These are phyloP conservation scores for Xestia xanthographa DNA, from an alignment of 2,888 invertebrate species.

Conservation along the genomic window DNA sequence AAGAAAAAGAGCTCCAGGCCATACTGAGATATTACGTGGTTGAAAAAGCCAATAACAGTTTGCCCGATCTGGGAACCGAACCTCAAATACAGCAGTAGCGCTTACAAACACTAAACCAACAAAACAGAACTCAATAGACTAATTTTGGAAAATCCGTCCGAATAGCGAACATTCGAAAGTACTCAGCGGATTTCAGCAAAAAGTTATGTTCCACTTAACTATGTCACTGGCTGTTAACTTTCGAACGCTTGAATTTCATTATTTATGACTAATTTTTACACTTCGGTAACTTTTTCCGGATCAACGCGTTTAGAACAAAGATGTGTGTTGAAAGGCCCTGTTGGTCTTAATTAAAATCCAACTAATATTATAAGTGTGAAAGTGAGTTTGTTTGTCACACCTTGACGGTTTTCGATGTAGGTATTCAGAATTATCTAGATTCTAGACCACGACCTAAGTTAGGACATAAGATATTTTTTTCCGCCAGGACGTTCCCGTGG, in stretches of 20 bases:
- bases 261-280: constrained; percentile 34
- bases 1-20: not conserved
- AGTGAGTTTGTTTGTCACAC: not conserved
- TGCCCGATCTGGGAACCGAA: too few species aligned
- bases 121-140: not conserved
- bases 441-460: not conserved
- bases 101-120: not conserved
- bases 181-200: constrained; percentile 30
- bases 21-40: not conserved
- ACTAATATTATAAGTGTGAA: not conserved
- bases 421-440: too few species aligned
- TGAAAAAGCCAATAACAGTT: not conserved
- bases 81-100: not conserved
- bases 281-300: constrained; percentile 26
- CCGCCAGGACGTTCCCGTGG: not conserved
- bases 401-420: too few species aligned
- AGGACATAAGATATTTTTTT: not conserved
- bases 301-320: constrained; percentile 18
- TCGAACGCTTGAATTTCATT: constrained; percentile 40
- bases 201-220: constrained; percentile 32
- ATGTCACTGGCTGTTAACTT: constrained; percentile 36
- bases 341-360: not conserved
- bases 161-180: constrained; percentile 25
- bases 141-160: not conserved
- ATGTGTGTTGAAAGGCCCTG: not conserved